Percentiles rank a stretch among this genome's conserved stretches.
These are phyloP conservation scores for Papilio gigon DNA, from an alignment of 2,888 invertebrate species.

Conservation along the genomic window DNA sequence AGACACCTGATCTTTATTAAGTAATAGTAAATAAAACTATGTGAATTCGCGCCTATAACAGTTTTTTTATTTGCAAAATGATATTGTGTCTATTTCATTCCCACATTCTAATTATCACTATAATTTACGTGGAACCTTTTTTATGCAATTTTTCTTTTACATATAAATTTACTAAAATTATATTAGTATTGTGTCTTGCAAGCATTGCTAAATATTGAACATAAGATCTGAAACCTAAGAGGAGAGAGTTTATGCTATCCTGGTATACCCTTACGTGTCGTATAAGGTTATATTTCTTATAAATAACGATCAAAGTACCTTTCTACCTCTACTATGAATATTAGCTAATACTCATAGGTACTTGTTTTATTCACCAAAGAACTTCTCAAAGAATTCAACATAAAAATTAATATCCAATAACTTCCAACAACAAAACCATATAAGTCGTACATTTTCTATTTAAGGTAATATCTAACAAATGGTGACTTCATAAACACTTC, in stretches of 20 bases:
- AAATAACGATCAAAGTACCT: no score
- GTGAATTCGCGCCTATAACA: not conserved
- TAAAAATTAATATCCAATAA: slow-evolving; percentile 33
- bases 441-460: slow-evolving; percentile 13
- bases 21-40: not conserved
- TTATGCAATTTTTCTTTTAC: not conserved
- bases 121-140: not conserved
- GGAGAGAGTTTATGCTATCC: no score
- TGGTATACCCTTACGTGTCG: no score
- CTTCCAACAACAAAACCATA: slow-evolving; percentile 20
- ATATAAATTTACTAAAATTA: not conserved
- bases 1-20: not conserved
- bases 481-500: slow-evolving; percentile 27
- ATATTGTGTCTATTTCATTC: not conserved
- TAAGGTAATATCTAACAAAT: slow-evolving; percentile 33
- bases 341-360: not conserved
- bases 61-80: not conserved
- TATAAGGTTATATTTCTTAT: no score
- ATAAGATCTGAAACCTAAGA: no score
- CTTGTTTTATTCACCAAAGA: not conserved
- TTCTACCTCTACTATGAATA: no score
- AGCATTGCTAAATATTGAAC: not conserved
- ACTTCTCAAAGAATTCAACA: not conserved
- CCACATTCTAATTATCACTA: not conserved
- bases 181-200: not conserved